Evolutionary conservation across 2,113 vertebrate species (phyloP).

Genomic region (Ibidorhyncha struthersii): DNA sequence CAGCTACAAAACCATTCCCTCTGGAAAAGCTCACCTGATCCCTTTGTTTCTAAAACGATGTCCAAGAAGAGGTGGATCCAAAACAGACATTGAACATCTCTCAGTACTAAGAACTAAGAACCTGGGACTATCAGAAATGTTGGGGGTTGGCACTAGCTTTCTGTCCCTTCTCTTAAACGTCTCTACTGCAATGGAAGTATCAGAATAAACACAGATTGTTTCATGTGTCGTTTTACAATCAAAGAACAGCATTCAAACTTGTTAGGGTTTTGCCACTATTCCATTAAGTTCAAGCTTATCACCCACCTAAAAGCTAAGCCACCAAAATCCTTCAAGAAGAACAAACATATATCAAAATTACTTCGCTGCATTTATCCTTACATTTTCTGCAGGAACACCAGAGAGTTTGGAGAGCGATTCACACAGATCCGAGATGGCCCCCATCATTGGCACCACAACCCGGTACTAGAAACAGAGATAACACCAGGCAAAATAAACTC

Average conservation of each 20-base stretch:
- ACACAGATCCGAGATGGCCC: conserved; percentile 88
- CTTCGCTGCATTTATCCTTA: conserved; percentile 63
- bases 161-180: neutral
- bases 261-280: neutral
- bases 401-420: conserved; percentile 87
- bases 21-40: neutral
- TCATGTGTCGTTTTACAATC: neutral
- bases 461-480: conserved; percentile 80
- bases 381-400: conserved; percentile 88
- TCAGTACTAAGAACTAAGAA: neutral
- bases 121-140: neutral
- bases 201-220: neutral
- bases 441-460: conserved; percentile 91
- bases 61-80: neutral
- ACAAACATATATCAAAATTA: neutral
- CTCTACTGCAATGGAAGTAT: neutral
- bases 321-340: neutral
- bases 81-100: neutral
- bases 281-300: neutral
- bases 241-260: neutral
- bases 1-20: neutral
- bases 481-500: neutral
- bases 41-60: neutral
- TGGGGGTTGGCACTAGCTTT: neutral
- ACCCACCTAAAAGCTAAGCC: neutral